Evolutionary conservation across 2,113 vertebrate genomes (phyloP).

Genomic region (Guaruba guarouba): DNA sequence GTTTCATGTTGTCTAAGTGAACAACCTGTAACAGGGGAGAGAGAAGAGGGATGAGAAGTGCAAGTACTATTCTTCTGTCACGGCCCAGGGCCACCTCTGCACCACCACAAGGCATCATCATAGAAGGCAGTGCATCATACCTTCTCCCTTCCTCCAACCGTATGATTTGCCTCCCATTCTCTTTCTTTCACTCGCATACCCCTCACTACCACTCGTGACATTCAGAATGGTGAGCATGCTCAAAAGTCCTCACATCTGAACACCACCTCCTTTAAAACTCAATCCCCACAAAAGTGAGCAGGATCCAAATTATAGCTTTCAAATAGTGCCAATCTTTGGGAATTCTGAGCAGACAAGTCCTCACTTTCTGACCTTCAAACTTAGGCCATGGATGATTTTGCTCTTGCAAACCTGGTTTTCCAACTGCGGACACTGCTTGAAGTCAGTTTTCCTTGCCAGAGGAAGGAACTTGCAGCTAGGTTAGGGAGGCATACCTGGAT

Average conservation of each 20-base stretch:
- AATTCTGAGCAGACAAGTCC: not conserved
- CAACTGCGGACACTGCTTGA: fast-evolving
- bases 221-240: not conserved
- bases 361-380: not conserved
- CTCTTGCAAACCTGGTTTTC: not conserved
- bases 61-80: not conserved
- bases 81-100: not conserved
- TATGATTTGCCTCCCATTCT: not conserved
- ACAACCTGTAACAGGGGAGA: conserved; percentile 77
- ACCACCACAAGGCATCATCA: not conserved
- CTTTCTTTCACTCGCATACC: not conserved
- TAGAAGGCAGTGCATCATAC: not conserved
- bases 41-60: not conserved
- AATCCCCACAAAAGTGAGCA: not conserved
- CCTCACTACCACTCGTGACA: not conserved
- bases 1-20: conserved; percentile 80
- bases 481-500: conserved; percentile 80
- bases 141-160: not conserved
- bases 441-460: not conserved
- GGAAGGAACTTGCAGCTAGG: not conserved
- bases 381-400: not conserved
- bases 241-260: not conserved
- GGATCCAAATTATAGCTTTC: not conserved
- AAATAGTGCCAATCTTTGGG: not conserved
- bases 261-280: not conserved